Conservation (phyloP, 2,113 vertebrate genomes). For the Tenebrosternarchus preto region DNA sequence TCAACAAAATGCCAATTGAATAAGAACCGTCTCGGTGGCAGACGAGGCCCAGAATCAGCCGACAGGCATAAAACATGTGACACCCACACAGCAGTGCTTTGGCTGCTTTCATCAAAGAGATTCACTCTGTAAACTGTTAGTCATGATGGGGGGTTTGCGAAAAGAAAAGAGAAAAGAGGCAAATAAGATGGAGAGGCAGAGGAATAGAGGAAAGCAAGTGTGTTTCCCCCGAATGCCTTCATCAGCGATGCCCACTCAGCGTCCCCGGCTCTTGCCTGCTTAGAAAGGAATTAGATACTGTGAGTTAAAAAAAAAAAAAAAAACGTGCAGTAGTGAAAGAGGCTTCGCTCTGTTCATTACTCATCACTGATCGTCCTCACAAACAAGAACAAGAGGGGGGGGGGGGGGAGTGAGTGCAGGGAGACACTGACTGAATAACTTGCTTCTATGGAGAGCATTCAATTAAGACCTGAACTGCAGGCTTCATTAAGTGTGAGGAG, state of each 20-base stretch:
- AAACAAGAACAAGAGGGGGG: constrained; percentile 48
- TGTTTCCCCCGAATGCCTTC: constrained; percentile 23
- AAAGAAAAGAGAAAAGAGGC: background rate
- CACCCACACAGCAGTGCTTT: background rate
- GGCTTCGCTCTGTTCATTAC: constrained; percentile 58
- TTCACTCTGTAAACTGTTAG: background rate
- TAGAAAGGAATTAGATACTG: constrained; percentile 46
- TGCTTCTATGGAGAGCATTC: constrained; percentile 69
- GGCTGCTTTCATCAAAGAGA: background rate
- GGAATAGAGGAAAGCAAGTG: background rate
- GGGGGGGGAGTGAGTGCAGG: background rate
- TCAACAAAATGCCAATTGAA: background rate
- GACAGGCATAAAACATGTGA: background rate
- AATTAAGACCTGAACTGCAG: constrained; percentile 73
- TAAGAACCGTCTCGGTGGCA: background rate
- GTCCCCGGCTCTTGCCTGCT: constrained; percentile 47
- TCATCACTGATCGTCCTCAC: constrained; percentile 51
- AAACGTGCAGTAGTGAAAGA: constrained; percentile 41
- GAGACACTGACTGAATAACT: constrained; percentile 51
- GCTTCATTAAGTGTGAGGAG: constrained; percentile 74
- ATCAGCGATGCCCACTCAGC: constrained; percentile 36
- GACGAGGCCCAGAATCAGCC: background rate
- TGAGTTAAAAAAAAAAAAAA: no score
- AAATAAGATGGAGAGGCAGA: background rate
- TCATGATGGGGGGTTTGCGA: background rate